Conservation (phyloP, 2,113 vertebrate species). For the Cololabis saira region DNA sequence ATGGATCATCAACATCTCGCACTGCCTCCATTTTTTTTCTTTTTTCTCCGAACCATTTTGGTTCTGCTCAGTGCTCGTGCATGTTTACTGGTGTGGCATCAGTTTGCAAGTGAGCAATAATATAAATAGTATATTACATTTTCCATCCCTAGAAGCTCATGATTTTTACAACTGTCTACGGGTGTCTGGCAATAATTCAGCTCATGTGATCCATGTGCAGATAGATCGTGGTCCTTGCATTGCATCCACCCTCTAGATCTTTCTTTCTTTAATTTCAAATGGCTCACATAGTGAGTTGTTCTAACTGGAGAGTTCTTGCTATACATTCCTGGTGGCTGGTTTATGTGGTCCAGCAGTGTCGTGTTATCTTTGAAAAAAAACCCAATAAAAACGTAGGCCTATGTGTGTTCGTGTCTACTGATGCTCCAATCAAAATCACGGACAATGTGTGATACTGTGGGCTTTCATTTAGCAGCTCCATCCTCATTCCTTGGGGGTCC, state of each 20-base stretch:
- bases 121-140: slow-evolving; percentile 31
- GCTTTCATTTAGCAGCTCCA: slow-evolving; percentile 21
- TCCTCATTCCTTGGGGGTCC: slow-evolving; percentile 1
- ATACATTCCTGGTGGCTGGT: slow-evolving; percentile 36
- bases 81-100: neutral
- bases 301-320: slow-evolving; percentile 13
- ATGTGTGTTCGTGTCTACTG: slow-evolving; percentile 11
- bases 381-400: slow-evolving; percentile 16
- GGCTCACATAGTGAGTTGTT: neutral
- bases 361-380: neutral
- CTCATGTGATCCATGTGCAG: slow-evolving; percentile 51
- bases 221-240: slow-evolving; percentile 39
- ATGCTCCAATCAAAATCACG: slow-evolving; percentile 41
- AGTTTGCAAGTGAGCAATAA: slow-evolving; percentile 35
- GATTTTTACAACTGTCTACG: slow-evolving; percentile 17
- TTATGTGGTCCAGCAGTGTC: slow-evolving; percentile 26
- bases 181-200: slow-evolving; percentile 20
- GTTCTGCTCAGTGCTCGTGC: slow-evolving; percentile 2
- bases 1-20: neutral
- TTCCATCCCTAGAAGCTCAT: slow-evolving; percentile 47
- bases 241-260: slow-evolving; percentile 18
- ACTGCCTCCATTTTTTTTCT: neutral
- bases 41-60: neutral
- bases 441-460: slow-evolving; percentile 10
- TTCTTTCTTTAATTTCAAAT: slow-evolving; percentile 49